Percentiles rank a stretch among this genome's conserved stretches.
Conservation (phyloP, 2,113 vertebrate species). For the Reinhardtius hippoglossoides region DNA sequence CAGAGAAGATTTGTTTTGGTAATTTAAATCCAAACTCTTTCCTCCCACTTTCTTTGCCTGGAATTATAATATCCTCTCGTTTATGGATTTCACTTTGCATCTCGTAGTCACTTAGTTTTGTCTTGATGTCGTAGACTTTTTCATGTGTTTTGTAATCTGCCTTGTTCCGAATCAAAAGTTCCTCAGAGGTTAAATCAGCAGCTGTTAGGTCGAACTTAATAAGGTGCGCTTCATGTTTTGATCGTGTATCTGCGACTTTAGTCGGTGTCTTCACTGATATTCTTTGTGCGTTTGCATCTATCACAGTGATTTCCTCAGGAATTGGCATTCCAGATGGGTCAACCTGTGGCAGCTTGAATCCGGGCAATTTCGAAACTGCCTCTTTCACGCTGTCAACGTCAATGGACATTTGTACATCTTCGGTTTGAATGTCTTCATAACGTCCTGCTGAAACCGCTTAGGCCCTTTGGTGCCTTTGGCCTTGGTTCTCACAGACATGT, state of each 20-base stretch:
- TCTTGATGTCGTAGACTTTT: slow-evolving; percentile 29
- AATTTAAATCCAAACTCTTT: slow-evolving; percentile 40
- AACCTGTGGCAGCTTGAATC: slow-evolving; percentile 80
- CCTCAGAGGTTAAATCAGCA: slow-evolving; percentile 50
- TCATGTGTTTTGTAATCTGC: slow-evolving; percentile 40
- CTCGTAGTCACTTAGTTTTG: slow-evolving; percentile 21
- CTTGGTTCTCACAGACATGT: slow-evolving; percentile 43
- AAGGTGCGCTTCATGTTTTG: slow-evolving; percentile 61
- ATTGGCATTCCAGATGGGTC: slow-evolving; percentile 77
- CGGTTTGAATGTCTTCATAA: slow-evolving; percentile 49
- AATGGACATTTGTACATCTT: slow-evolving; percentile 72
- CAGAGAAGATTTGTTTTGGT: slow-evolving; percentile 47
- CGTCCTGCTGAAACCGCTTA: slow-evolving; percentile 38
- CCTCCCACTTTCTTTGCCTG: slow-evolving; percentile 36
- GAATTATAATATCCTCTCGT: slow-evolving; percentile 56
- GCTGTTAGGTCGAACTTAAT: slow-evolving; percentile 41
- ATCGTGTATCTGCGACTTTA: slow-evolving; percentile 64
- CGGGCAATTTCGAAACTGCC: slow-evolving; percentile 81
- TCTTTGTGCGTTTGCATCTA: slow-evolving; percentile 80
- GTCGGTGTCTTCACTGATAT: slow-evolving; percentile 76
- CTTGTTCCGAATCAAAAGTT: slow-evolving; percentile 50
- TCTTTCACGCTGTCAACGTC: slow-evolving; percentile 82
- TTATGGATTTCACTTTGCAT: slow-evolving; percentile 28
- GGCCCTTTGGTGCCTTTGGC: slow-evolving; percentile 59
- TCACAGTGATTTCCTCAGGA: slow-evolving; percentile 81